Evolutionary conservation across 2,888 invertebrate genomes (phyloP), one percentile per base, ranked within the genome.

Genomic region (Lepidochrysops patricia): DNA sequence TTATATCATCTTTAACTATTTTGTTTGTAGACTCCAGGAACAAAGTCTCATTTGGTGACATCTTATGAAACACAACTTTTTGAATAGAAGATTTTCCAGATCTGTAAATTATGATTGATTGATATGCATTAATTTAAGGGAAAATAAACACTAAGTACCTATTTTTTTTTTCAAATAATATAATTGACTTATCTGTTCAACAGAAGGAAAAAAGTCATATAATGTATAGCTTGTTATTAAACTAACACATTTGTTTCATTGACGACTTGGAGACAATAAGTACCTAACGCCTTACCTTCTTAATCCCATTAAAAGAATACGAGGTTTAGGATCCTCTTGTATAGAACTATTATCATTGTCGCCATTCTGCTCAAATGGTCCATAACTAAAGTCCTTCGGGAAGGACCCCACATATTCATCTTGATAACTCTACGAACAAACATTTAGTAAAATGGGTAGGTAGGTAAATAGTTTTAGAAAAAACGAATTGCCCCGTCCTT

Each of bases 31-130:
- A 98, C 82, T 99, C 99, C 66, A 99, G 89, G 79, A 99, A 99
- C 60, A 99, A 90, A 0, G 99, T 99, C 89, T 99, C 99, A 88
- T 99, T 99, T 1, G 99, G 99, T 1, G 99, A 98, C 97, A 99
- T 99, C 90, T 99, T 99, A 82, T 99, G 99, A 80, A 99, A 99
- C n/a, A 99, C 99, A 3, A 99, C 99, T 91, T 99, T 99, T 79
- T 98, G 98, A 75, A 99, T 99, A 0, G 99, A 99, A 58, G 99
- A 98, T 84, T 99, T 99, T 56, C 99, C 99, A 74, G 98, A 98
- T 80, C 99, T 96, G 76, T 66, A 92, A 92, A 62, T 62, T 56
- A 60, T 19, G 50, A 58, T 49, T 35, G n/a, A n/a, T n/a, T n/a
- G n/a, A n/a, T n/a, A n/a, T n/a, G n/a, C n/a, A n/a, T n/a, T n/a